Conservation (phyloP, 2,888 invertebrate genomes). For the Hirtodrosophila confusa region DNA sequence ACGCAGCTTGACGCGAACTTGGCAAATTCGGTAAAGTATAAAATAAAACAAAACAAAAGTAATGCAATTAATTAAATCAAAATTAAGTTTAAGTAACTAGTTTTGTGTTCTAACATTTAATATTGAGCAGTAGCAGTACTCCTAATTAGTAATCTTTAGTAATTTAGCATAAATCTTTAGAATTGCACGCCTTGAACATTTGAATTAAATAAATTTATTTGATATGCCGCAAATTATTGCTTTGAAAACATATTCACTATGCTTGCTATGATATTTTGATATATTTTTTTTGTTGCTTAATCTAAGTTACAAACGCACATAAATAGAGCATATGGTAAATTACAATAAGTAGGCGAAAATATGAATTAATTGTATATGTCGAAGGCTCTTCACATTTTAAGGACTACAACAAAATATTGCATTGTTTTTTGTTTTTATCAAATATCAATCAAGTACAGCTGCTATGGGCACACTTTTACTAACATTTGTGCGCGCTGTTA, state of each 20-base stretch:
- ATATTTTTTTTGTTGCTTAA: slow-evolving; percentile 32
- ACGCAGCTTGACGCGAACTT: slow-evolving; percentile 78
- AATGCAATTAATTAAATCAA: slow-evolving; percentile 11
- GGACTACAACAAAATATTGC: not conserved
- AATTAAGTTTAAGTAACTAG: not conserved
- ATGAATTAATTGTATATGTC: slow-evolving; percentile 22
- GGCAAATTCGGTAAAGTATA: slow-evolving; percentile 22
- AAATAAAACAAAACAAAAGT: slow-evolving; percentile 3
- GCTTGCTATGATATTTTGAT: slow-evolving; percentile 38
- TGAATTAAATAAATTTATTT: slow-evolving; percentile 34
- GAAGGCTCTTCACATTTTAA: slow-evolving; percentile 7
- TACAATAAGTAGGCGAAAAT: slow-evolving; percentile 38
- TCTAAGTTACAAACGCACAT: slow-evolving; percentile 48
- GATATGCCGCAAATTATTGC: slow-evolving; percentile 74
- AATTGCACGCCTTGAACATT: slow-evolving; percentile 60
- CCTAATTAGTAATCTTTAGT: slow-evolving; percentile 43
- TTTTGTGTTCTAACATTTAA: slow-evolving; percentile 6
- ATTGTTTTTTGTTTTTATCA: too few species aligned
- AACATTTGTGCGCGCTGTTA: not conserved
- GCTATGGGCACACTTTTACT: not conserved
- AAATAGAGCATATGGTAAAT: slow-evolving; percentile 28
- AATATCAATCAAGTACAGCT: too few species aligned
- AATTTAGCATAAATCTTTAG: slow-evolving; percentile 49
- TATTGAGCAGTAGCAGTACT: slow-evolving; percentile 49
- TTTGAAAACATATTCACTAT: slow-evolving; percentile 26